phyloP scores from a whole-genome alignment of 2,113 vertebrate species.

The Coptodon bakossiorum region DNA sequence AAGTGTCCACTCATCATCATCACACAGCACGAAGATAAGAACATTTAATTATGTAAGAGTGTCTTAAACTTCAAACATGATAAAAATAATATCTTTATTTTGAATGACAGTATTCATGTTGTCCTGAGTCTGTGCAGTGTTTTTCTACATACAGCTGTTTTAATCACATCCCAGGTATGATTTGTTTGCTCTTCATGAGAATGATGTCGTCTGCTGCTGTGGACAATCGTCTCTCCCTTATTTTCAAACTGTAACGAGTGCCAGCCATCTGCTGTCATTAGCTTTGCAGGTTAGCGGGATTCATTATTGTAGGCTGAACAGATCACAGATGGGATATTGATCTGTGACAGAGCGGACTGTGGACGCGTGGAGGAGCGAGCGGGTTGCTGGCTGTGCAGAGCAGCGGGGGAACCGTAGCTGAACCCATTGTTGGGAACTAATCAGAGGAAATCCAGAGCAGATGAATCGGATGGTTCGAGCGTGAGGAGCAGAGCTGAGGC shows the following conservation, averaged over 20 bases:
- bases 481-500: neutral
- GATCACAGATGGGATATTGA: neutral
- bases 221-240: neutral
- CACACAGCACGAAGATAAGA: neutral
- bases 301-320: neutral
- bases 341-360: fast-evolving
- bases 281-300: neutral
- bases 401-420: fast-evolving
- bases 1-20: neutral
- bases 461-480: neutral
- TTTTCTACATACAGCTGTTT: neutral
- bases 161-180: neutral
- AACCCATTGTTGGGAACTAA: neutral
- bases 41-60: neutral
- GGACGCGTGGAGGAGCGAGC: neutral
- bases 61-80: fast-evolving
- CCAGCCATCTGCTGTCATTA: neutral
- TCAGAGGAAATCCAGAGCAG: neutral
- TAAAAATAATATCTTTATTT: neutral
- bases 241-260: neutral
- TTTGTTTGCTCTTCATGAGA: neutral
- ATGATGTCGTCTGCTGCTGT: neutral
- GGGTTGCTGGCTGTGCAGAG: fast-evolving
- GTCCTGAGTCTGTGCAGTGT: neutral
- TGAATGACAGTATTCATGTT: neutral